Evolutionary conservation across 2,113 vertebrate species (phyloP), one percentile per base, ranked within the genome.

Genomic region (Emberiza fucata): DNA sequence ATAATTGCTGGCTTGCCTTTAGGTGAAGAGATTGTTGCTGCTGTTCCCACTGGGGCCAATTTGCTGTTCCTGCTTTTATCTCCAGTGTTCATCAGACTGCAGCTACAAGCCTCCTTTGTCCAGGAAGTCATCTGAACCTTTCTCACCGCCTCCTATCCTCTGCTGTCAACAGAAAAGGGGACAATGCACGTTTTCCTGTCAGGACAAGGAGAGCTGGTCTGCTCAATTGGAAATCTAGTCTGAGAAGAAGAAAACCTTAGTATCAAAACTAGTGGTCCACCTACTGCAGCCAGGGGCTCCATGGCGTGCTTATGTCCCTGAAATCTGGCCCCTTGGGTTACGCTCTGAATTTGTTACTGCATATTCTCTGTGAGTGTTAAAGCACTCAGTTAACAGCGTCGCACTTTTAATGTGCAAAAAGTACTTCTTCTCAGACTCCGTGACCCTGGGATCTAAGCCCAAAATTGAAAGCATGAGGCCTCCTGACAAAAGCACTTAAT

Each of bases 11-110:
- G 50, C 94, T 96, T 97, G 96, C 97, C 96, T 97, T 82, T 80
- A 92, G 97, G 96, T 97, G 95, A 88, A 91, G 90, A 88, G 97
- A 97, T 91, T 93, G 94, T 84, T 97, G 95, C 96, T 98, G 97
- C 97, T 87, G 22, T 96, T 97, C 91, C 77, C 95, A 95, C 33
- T 92, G 95, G 92, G 96, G 94, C 98, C 97, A 98, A 97, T 98
- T 98, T 98, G 91, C 87, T 96, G 82, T 94, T 97, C 88, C 96
- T 96, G 94, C 95, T 97, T 97, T 97, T 98, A 98, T 98, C 98
- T 97, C 78, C 1, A 1, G 85, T 88, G 92, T 72, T 66, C 96
- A 97, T 97, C 97, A 94, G 95, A 56, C 96, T 97, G 88, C 75
- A 96, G 95, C 92, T 96, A 97, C 98, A 97, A 96, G 89, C 88